Conservation (phyloP, 2,888 invertebrate genomes). For the Chloroclysta siterata region DNA sequence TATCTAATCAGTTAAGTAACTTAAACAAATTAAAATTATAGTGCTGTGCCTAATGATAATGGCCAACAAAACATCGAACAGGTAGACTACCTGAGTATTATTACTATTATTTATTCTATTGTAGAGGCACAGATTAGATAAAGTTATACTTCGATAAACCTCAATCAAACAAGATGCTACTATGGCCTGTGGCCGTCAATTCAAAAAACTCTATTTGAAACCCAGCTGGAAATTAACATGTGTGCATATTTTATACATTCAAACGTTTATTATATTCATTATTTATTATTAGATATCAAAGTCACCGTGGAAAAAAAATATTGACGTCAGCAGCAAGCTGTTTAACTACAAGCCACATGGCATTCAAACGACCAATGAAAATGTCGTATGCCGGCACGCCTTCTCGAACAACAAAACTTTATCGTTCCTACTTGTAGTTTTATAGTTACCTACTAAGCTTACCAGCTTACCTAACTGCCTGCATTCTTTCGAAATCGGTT, state of each 20-base stretch:
- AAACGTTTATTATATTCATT: slow-evolving; percentile 7
- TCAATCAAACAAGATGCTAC: too few relatives aligned
- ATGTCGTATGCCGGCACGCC: slow-evolving; percentile 7
- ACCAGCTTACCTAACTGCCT: neutral
- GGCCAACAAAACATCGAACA: slow-evolving; percentile 9
- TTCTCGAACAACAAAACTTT: neutral
- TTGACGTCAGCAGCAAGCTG: slow-evolving; percentile 16
- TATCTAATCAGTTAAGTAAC: slow-evolving; percentile 15
- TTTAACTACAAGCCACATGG: slow-evolving; percentile 1
- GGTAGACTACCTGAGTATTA: neutral
- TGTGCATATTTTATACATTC: neutral
- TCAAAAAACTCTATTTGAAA: too few relatives aligned
- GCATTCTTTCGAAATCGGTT: slow-evolving; percentile 18
- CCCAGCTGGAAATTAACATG: too few relatives aligned
- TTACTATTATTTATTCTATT: neutral
- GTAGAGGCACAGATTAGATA: too few relatives aligned
- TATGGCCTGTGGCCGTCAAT: too few relatives aligned
- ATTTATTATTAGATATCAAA: neutral
- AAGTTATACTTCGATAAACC: too few relatives aligned
- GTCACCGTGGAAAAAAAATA: slow-evolving; percentile 2
- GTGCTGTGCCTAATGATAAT: neutral
- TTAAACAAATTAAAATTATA: neutral
- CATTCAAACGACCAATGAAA: slow-evolving; percentile 46
- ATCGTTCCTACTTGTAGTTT: neutral
- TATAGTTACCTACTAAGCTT: neutral